Percentiles rank a stretch among this genome's conserved stretches.
These are phyloP conservation scores for Ennomos fuscantarius DNA, from an alignment of 2,888 invertebrate species.

Conservation along the genomic window DNA sequence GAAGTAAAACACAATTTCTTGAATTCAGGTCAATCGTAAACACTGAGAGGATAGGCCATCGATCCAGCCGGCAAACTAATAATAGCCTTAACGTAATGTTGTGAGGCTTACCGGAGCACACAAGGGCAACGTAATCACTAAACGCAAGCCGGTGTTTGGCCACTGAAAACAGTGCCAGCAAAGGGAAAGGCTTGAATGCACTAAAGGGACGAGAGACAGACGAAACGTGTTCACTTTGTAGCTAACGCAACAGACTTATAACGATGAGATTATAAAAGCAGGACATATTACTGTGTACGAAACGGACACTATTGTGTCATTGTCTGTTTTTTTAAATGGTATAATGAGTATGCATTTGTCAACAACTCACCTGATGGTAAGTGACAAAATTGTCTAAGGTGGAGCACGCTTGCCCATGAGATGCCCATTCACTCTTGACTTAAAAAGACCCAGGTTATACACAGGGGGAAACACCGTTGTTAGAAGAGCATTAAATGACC, in stretches of 20 bases:
- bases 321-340: not conserved
- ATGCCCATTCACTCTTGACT: too few species aligned
- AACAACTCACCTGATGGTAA: too few species aligned
- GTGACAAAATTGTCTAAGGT: too few species aligned
- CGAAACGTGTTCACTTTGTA: not conserved
- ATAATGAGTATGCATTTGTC: too few species aligned
- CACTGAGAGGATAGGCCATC: slow-evolving; percentile 18
- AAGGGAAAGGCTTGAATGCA: slow-evolving; percentile 25
- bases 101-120: slow-evolving; percentile 15
- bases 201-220: slow-evolving; percentile 1
- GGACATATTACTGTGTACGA: not conserved
- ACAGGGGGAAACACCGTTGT: too few species aligned
- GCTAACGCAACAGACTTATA: not conserved
- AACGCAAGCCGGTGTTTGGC: slow-evolving; percentile 7
- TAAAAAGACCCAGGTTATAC: too few species aligned
- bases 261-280: not conserved
- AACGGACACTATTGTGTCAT: not conserved
- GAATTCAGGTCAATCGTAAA: slow-evolving; percentile 34
- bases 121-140: slow-evolving; percentile 10
- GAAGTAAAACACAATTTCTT: not conserved
- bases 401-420: too few species aligned
- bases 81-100: slow-evolving; percentile 26
- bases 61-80: slow-evolving; percentile 30
- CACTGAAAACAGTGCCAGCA: slow-evolving; percentile 13
- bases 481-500: too few species aligned